Evolutionary conservation across 2,888 invertebrate species (phyloP).

Genomic region (Agriopis leucophaearia): DNA sequence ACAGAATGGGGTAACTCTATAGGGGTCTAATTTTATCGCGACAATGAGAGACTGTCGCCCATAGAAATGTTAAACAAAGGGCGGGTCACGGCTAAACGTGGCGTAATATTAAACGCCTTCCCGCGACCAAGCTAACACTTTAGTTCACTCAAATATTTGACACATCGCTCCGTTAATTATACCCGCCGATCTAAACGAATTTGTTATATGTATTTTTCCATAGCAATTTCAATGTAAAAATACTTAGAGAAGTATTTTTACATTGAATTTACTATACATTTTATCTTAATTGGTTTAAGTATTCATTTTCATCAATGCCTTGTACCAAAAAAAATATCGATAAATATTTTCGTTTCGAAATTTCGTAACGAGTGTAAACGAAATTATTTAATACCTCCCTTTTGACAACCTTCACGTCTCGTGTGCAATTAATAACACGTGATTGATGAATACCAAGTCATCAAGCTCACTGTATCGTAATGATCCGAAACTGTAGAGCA

Average conservation of each 20-base stretch:
- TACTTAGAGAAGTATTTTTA: no score
- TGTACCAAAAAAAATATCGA: neutral
- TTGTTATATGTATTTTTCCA: neutral
- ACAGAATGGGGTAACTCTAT: conserved; percentile 17
- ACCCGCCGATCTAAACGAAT: conserved; percentile 12
- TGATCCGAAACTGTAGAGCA: conserved; percentile 4
- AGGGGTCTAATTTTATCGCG: conserved; percentile 17
- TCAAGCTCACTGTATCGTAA: conserved; percentile 11
- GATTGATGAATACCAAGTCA: conserved; percentile 14
- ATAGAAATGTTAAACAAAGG: conserved; percentile 41
- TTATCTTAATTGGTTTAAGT: neutral
- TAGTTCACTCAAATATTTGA: conserved; percentile 39
- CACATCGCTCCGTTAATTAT: conserved; percentile 27
- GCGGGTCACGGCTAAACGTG: conserved; percentile 38
- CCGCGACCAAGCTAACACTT: conserved; percentile 22
- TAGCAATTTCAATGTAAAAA: neutral
- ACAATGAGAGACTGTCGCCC: conserved; percentile 33
- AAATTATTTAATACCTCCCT: conserved; percentile 7
- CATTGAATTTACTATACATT: no score
- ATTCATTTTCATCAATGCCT: neutral
- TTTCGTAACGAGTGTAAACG: neutral
- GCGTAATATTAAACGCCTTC: conserved; percentile 30
- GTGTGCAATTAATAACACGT: conserved; percentile 19
- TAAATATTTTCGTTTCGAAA: neutral
- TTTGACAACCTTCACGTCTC: conserved; percentile 12